phyloP scores from a whole-genome alignment of 2,888 invertebrate species.

The Andrena haemorrhoa region DNA sequence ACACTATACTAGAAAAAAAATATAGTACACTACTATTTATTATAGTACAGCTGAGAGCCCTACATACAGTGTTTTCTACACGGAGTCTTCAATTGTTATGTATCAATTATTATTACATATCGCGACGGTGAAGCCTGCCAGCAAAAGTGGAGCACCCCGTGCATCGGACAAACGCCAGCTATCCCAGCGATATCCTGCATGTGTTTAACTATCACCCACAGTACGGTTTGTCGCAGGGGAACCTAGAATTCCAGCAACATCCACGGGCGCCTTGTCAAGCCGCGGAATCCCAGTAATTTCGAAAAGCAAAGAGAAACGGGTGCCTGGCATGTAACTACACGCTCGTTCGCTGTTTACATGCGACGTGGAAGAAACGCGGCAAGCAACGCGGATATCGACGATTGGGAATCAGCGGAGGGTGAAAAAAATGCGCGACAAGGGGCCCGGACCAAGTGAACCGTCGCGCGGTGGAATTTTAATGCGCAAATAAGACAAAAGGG shows the following conservation, averaged over 20 bases:
- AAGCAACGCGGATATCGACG: background rate
- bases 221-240: background rate
- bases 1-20: too few relatives aligned
- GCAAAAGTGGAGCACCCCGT: slow-evolving; percentile 10
- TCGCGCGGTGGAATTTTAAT: slow-evolving; percentile 18
- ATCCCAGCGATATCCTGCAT: slow-evolving; percentile 2
- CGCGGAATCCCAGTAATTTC: slow-evolving; percentile 22
- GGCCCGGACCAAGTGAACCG: background rate
- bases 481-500: slow-evolving; percentile 13
- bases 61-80: too few relatives aligned
- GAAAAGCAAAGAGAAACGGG: background rate
- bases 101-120: too few relatives aligned
- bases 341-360: background rate
- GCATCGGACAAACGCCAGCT: background rate
- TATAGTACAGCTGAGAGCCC: too few relatives aligned
- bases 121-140: background rate
- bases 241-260: background rate
- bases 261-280: background rate
- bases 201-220: background rate
- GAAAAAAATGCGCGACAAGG: background rate
- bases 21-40: too few relatives aligned
- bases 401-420: background rate
- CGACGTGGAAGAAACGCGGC: background rate
- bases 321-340: background rate
- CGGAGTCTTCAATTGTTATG: too few relatives aligned